Conservation (phyloP, 92 coral and sea anemone species). For the Blastomussa wellsi region DNA sequence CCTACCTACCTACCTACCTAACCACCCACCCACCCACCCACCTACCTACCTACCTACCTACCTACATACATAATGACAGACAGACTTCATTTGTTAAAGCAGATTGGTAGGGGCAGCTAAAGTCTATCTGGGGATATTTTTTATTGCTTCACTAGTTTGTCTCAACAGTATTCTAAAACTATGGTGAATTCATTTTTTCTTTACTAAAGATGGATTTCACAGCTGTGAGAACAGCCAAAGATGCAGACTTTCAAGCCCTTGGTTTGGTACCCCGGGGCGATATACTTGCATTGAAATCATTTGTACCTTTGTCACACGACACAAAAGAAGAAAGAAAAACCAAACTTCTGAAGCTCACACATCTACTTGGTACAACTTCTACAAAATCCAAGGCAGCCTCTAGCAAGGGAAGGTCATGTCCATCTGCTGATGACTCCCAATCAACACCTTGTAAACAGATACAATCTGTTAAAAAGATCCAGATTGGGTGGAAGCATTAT, state of each 20-base stretch:
- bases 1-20: no score
- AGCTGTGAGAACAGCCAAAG: constrained; percentile 30
- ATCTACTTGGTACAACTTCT: constrained; percentile 23
- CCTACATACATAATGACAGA: no score
- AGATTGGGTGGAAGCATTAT: constrained; percentile 39
- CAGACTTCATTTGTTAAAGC: no score
- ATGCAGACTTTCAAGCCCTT: constrained; percentile 33
- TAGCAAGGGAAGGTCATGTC: neutral
- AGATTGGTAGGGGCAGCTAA: no score
- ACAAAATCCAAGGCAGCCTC: constrained; percentile 26
- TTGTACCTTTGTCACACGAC: constrained; percentile 5
- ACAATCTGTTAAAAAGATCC: constrained; percentile 21
- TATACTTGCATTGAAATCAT: constrained; percentile 33
- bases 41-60: no score
- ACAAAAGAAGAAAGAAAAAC: neutral
- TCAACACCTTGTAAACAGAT: constrained; percentile 4
- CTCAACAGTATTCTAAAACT: neutral
- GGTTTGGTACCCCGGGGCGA: constrained; percentile 30
- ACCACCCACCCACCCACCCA: no score
- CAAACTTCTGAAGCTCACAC: constrained; percentile 20
- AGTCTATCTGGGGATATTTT: neutral
- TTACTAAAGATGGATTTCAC: constrained; percentile 33
- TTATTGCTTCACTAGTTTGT: neutral
- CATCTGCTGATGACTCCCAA: constrained; percentile 9
- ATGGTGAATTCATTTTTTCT: neutral